Conservation (phyloP, 2,797 vertebrate genomes). For the Streptopelia turtur region DNA sequence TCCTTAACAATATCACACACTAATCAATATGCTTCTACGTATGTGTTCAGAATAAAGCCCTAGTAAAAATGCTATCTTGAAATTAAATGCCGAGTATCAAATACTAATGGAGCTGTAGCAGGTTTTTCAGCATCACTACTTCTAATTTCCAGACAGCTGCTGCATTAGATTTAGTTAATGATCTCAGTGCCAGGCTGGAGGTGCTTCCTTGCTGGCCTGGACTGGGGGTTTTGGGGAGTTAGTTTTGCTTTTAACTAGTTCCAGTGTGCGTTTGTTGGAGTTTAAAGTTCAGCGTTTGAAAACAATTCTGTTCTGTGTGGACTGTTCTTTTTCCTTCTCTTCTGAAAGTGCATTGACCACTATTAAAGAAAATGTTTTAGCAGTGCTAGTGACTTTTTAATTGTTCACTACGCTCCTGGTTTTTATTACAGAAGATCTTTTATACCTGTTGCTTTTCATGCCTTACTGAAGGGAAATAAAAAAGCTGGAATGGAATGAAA, state of each 20-base stretch:
- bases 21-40: not conserved
- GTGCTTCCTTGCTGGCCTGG: conserved; percentile 37
- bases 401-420: not conserved
- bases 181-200: conserved; percentile 60
- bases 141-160: conserved; percentile 69
- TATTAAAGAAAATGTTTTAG: not conserved
- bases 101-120: conserved; percentile 42
- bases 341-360: conserved; percentile 44
- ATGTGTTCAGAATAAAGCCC: not conserved
- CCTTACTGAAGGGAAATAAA: not conserved
- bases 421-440: not conserved
- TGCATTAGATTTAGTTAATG: conserved; percentile 64
- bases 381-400: not conserved
- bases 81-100: conserved; percentile 18
- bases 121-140: conserved; percentile 49
- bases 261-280: conserved; percentile 46
- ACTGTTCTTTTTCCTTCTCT: conserved; percentile 12
- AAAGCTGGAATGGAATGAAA: not conserved
- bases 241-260: conserved; percentile 9
- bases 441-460: not conserved
- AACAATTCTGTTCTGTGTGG: conserved; percentile 50
- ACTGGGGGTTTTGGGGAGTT: not conserved
- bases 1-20: not conserved
- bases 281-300: conserved; percentile 59
- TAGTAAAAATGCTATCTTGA: not conserved